Evolutionary conservation across 2,113 vertebrate genomes (phyloP).

Genomic region (Pristiophorus japonicus): DNA sequence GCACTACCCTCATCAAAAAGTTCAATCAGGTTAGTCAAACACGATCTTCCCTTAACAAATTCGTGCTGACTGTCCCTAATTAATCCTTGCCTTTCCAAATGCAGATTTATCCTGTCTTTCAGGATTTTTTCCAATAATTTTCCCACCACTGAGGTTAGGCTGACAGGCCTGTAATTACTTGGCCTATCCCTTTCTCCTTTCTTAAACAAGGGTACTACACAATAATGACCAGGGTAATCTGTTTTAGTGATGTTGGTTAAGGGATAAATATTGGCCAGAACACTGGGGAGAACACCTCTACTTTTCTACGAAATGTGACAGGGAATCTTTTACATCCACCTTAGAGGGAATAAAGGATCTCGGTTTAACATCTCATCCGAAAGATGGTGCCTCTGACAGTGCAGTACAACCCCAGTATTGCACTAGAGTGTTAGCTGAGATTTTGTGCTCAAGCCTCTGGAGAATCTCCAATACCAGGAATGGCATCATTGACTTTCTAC

Average conservation of each 20-base stretch:
- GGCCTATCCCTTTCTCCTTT: too few species aligned
- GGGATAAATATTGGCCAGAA: background rate
- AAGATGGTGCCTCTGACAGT: background rate
- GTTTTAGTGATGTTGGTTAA: background rate
- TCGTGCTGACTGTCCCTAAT: too few species aligned
- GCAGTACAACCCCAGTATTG: background rate
- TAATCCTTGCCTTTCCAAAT: too few species aligned
- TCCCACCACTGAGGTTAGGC: too few species aligned
- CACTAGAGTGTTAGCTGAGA: constrained; percentile 8
- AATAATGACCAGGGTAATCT: background rate
- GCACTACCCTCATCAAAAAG: too few species aligned
- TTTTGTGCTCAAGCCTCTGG: background rate
- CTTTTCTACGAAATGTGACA: background rate
- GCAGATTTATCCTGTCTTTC: too few species aligned
- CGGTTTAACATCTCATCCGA: background rate
- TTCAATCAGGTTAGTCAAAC: too few species aligned
- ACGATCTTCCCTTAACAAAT: too few species aligned
- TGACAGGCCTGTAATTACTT: too few species aligned
- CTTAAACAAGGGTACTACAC: too few species aligned
- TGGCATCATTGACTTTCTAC: background rate
- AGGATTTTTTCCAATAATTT: too few species aligned
- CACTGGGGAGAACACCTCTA: background rate
- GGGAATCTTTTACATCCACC: background rate
- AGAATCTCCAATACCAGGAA: background rate
- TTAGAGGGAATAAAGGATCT: background rate